Evolutionary conservation across 92 coral and sea anemone species (phyloP), one percentile per base, ranked within the genome.

Genomic region (Hydrozoanthus gracilis): DNA sequence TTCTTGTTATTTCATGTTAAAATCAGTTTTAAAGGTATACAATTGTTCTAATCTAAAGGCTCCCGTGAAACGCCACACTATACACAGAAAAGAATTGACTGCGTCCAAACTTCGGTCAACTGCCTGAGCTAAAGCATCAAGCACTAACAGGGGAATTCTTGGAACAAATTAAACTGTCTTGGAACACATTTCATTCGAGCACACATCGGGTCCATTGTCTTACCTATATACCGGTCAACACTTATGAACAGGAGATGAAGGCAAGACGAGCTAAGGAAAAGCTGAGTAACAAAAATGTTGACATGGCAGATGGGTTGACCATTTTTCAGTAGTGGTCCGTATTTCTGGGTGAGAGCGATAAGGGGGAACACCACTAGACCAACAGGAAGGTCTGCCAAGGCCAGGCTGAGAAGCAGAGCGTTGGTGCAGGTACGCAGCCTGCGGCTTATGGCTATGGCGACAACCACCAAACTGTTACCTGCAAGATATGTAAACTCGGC

Each of bases 311-410:
- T 83, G 18, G 74, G 89, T 9, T 79, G 73, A 44, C 98, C 98
- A 35, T 86, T 35, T 14, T 77, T 86, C 44, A 94, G 88, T 64
- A 71, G 75, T 5, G 95, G 98, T 17, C 98, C 98, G 71, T 90
- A 92, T 73, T 75, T 86, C 88, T 94, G 98, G 3, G 95, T 92
- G 15, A 94, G 56, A 46, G 92, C 71, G 64, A 94, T 94, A 39
- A 92, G 82, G 13, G 98, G 98, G 51, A 94, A 94, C 14, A 94
- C 91, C 8, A 94, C 48, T 44, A 92, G 58, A 4, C 95, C 98
- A 17, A 94, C 98, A 0, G 95, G 95, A n/a, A 94, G 89, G 51
- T 94, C 98, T 6, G 98, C 98, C 52, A 94, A 73, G 60, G 98
- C 91, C 54, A 94, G 91, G 79, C 98, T 94, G 47, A 92, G 89